Evolutionary conservation across 1,140 invertebrate genomes (phyloP).

Genomic region (Paracyclopina nana): DNA sequence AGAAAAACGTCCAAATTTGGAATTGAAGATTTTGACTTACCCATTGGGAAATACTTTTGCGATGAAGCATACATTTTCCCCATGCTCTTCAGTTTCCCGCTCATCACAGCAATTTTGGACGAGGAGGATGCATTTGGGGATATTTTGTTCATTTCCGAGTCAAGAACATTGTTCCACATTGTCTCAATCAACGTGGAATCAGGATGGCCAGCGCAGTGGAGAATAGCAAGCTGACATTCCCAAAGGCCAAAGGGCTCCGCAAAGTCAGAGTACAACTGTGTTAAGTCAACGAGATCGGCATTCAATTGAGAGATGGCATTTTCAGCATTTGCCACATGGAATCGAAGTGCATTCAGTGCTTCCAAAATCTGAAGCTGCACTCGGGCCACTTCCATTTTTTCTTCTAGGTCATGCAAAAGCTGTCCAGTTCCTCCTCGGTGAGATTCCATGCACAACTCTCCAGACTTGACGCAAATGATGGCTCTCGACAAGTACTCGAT

Average conservation of each 20-base stretch:
- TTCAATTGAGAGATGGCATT: constrained; percentile 29
- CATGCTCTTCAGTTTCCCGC: constrained; percentile 27
- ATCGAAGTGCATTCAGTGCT: constrained; percentile 26
- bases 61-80: constrained; percentile 28
- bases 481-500: constrained; percentile 78
- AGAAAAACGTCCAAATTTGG: neutral
- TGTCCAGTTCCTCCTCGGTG: constrained; percentile 40
- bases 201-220: constrained; percentile 46
- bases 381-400: constrained; percentile 66
- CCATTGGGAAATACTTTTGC: constrained; percentile 34
- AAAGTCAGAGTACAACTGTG: constrained; percentile 25
- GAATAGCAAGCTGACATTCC: constrained; percentile 64
- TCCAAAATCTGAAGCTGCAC: constrained; percentile 48
- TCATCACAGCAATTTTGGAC: constrained; percentile 25
- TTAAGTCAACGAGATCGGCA: constrained; percentile 34
- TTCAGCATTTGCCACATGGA: neutral
- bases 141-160: constrained; percentile 19
- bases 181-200: constrained; percentile 32
- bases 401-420: constrained; percentile 74
- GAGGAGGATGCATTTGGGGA: constrained; percentile 17
- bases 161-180: constrained; percentile 18
- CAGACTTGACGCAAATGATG: constrained; percentile 81
- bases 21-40: constrained; percentile 23
- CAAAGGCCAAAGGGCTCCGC: constrained; percentile 46
- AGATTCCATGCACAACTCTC: constrained; percentile 47